Conservation (phyloP, 2,888 invertebrate species). For the Drosophila prolongata region DNA sequence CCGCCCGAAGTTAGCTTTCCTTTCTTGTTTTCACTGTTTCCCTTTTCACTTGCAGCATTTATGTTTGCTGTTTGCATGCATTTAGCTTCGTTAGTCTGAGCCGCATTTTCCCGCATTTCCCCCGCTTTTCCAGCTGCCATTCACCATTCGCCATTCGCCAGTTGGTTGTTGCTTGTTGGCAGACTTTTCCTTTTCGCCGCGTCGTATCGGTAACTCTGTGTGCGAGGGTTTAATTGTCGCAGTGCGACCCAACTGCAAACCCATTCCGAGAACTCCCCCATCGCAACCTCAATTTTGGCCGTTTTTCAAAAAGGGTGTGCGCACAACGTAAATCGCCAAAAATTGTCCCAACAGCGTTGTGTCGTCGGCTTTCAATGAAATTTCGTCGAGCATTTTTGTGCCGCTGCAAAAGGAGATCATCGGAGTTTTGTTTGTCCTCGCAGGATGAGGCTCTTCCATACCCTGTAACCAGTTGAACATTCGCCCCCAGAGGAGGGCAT, state of each 20-base stretch:
- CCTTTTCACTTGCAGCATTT: slow-evolving; percentile 46
- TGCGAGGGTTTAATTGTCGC: slow-evolving; percentile 69
- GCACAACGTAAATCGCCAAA: slow-evolving; percentile 70
- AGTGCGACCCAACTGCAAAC: slow-evolving; percentile 56
- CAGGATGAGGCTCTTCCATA: slow-evolving; percentile 3
- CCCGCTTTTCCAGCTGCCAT: slow-evolving; percentile 39
- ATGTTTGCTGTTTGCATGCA: slow-evolving; percentile 67
- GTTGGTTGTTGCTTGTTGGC: background rate
- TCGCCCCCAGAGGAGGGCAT: background rate
- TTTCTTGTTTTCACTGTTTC: background rate
- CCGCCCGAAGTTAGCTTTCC: no score
- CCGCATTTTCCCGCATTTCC: slow-evolving; percentile 8
- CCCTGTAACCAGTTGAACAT: slow-evolving; percentile 5
- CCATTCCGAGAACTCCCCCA: slow-evolving; percentile 18
- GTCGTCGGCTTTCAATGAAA: slow-evolving; percentile 71
- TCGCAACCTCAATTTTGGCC: slow-evolving; percentile 42
- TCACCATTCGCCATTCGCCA: slow-evolving; percentile 10
- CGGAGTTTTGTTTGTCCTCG: background rate
- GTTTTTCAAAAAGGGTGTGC: slow-evolving; percentile 59
- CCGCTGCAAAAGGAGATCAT: slow-evolving; percentile 45
- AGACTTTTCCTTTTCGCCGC: slow-evolving; percentile 4
- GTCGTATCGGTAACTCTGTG: slow-evolving; percentile 3
- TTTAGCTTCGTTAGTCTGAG: slow-evolving; percentile 74
- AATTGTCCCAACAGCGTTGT: slow-evolving; percentile 56
- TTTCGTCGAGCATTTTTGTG: slow-evolving; percentile 69